Evolutionary conservation across 2,888 invertebrate species (phyloP), one percentile per base, ranked within the genome.

Genomic region (Phania funesta): DNA sequence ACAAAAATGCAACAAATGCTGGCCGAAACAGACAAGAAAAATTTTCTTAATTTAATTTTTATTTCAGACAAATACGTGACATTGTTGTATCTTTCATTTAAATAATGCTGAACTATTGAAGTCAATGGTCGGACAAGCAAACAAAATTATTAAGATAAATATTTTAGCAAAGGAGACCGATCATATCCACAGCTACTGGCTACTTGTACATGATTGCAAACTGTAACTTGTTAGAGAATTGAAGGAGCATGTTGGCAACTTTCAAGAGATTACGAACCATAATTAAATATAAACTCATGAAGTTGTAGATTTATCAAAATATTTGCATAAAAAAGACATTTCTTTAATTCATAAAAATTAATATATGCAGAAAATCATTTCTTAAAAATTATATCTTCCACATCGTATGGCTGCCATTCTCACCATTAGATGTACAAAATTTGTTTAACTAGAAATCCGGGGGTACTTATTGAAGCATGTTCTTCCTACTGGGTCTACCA

Each of bases 31-130:
- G 32, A 60, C 13, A 67, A 3, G 22, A 26, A 65, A 46, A 48
- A 38, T 24, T 52, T 52, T 60, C 35, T 65, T 65, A 75, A 65
- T 64, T 75, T 64, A 64, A 60, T 60, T 74, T 64, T 18, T 29
- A 6, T 32, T 62, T 74, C 44, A 22, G 52, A 54, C 73, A 74
- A 54, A 44, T 54, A 18, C 32, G 32, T 54, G 29, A 32, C 44
- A 9, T 41, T 1, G 44, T 52, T 7, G 9, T 16, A 26, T 54
- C 41, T 71, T 64, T 50, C 41, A 71, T 78, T 56, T 32, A 64
- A 78, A 78, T 71, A 65, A 71, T 78, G 78, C 64, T 78, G 71
- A n/a, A 71, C 26, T 71, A 65, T 78, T 78, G 56, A 65, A 71
- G 78, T 71, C 71, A 71, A 46, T 68, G 44, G 60, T 52, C 60